These are phyloP conservation scores for Tiliacea aurago DNA, from an alignment of 2,888 invertebrate genomes.

Conservation along the genomic window DNA sequence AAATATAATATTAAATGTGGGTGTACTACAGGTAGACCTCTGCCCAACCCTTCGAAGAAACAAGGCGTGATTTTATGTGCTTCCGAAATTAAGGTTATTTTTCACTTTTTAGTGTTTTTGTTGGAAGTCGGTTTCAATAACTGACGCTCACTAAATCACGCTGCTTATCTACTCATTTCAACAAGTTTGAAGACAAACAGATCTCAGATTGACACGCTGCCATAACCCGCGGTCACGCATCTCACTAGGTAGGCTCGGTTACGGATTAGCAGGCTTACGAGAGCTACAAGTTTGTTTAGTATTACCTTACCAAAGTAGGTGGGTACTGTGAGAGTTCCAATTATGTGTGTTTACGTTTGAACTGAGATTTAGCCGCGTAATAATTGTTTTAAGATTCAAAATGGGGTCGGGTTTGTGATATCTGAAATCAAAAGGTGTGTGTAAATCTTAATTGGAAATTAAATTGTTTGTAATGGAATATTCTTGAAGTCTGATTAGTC, in stretches of 20 bases:
- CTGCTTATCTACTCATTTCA: not conserved
- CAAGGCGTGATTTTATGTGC: too few species aligned
- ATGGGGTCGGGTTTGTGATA: conserved; percentile 8
- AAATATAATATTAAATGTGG: too few species aligned
- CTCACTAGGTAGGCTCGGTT: conserved; percentile 14
- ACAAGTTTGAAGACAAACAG: conserved; percentile 33
- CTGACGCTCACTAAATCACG: not conserved
- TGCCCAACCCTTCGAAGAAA: too few species aligned
- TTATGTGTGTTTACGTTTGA: conserved; percentile 45
- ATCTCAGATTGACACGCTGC: conserved; percentile 21
- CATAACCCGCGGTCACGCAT: conserved; percentile 35
- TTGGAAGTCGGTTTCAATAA: too few species aligned
- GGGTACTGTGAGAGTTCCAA: conserved; percentile 31
- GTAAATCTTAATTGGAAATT: not conserved
- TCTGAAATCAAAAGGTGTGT: conserved; percentile 3
- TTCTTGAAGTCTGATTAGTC: conserved; percentile 21
- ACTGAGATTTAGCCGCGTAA: conserved; percentile 22
- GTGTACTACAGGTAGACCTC: too few species aligned
- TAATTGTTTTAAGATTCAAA: conserved; percentile 41
- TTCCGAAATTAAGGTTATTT: too few species aligned
- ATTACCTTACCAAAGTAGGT: conserved; percentile 53
- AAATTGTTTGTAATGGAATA: conserved; percentile 28
- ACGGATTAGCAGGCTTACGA: conserved; percentile 54
- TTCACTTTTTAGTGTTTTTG: too few species aligned
- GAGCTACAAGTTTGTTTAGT: conserved; percentile 58